Conservation (phyloP, 2,113 vertebrate genomes). For the Trichechus manatus region DNA sequence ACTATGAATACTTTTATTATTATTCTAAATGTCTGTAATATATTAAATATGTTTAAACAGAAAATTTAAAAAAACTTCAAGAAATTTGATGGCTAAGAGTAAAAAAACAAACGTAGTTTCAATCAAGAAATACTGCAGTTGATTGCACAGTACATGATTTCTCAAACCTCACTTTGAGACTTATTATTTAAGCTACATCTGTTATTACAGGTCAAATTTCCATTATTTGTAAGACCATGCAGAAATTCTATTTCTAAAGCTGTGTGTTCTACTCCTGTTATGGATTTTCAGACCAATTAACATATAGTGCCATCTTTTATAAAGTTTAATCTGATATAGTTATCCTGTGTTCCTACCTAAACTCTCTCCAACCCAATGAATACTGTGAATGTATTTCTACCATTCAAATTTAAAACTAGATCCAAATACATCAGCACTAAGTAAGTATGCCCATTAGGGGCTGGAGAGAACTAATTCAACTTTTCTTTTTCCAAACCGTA, state of each 20-base stretch:
- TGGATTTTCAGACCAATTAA: slow-evolving; percentile 9
- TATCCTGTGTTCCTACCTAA: neutral
- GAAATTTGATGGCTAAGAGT: neutral
- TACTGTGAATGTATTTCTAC: neutral
- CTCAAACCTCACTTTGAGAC: neutral
- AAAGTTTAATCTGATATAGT: slow-evolving; percentile 59
- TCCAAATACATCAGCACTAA: neutral
- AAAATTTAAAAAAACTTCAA: neutral
- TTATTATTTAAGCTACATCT: slow-evolving; percentile 16
- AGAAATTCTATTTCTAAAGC: slow-evolving; percentile 49
- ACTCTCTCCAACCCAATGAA: neutral
- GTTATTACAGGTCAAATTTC: slow-evolving; percentile 49
- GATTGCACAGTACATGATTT: neutral
- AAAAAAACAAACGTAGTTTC: neutral
- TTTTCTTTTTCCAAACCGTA: neutral
- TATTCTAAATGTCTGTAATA: neutral
- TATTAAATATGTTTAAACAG: neutral
- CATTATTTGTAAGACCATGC: slow-evolving; percentile 45
- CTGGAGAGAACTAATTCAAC: neutral
- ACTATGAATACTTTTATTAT: neutral
- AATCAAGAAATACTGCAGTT: neutral
- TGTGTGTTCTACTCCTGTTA: slow-evolving; percentile 22
- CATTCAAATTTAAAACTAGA: neutral
- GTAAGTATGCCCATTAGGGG: neutral
- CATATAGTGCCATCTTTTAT: neutral